Evolutionary conservation across 2,797 vertebrate genomes (phyloP).

Genomic region (Glyptemys insculpta): DNA sequence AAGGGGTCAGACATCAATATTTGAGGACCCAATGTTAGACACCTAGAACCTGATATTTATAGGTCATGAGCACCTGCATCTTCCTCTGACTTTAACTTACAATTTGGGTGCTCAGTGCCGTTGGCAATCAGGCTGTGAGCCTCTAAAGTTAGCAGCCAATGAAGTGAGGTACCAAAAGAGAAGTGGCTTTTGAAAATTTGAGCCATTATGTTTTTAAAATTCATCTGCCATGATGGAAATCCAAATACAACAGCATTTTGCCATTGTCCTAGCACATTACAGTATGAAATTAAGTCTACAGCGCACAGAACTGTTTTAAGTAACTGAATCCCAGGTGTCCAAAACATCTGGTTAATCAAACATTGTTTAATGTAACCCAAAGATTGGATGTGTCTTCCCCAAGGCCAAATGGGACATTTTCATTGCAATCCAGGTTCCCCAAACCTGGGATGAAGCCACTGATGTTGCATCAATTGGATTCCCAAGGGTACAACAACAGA

Average conservation of each 20-base stretch:
- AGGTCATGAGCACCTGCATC: neutral
- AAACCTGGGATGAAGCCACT: too few species aligned
- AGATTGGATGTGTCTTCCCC: too few species aligned
- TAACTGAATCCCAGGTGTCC: too few species aligned
- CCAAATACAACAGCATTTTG: neutral
- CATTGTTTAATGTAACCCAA: too few species aligned
- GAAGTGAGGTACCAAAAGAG: neutral
- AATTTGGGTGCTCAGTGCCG: neutral
- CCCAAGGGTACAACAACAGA: too few species aligned
- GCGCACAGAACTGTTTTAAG: too few species aligned
- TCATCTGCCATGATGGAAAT: neutral
- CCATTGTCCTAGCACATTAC: neutral
- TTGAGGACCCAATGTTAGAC: neutral
- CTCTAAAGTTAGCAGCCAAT: neutral
- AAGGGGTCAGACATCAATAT: neutral
- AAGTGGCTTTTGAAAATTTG: neutral
- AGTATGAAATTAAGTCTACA: too few species aligned
- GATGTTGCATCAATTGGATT: too few species aligned
- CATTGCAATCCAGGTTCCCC: too few species aligned
- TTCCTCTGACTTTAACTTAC: neutral
- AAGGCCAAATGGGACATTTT: too few species aligned
- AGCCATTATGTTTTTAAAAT: neutral
- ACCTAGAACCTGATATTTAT: neutral
- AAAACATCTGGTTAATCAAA: too few species aligned
- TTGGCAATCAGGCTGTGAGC: too few species aligned